A percentile compares a stretch with the other conserved stretches of the same genome.
Conservation (phyloP, 2,113 vertebrate species). For the Boulengeromyrus knoepffleri region DNA sequence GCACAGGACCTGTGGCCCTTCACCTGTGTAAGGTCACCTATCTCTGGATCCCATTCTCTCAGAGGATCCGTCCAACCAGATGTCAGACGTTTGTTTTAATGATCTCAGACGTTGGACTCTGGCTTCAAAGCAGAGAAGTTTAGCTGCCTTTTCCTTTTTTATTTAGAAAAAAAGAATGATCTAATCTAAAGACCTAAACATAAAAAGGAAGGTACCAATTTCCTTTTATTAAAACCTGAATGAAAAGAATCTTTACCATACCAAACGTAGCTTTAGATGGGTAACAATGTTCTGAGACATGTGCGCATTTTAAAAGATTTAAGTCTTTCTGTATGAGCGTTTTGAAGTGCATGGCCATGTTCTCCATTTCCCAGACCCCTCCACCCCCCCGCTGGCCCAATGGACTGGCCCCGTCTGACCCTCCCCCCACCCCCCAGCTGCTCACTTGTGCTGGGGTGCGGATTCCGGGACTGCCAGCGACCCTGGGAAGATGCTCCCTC, state of each 20-base stretch:
- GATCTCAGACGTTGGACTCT: constrained; percentile 7
- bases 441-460: background rate
- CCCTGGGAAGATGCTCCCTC: constrained; percentile 8
- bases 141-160: background rate
- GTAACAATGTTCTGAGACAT: background rate
- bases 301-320: background rate
- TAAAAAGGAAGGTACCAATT: background rate
- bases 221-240: background rate
- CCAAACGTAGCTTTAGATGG: background rate
- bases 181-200: background rate
- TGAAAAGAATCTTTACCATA: background rate
- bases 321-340: background rate
- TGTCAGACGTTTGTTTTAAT: constrained; percentile 7
- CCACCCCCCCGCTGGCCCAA: background rate
- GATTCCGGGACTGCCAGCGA: background rate
- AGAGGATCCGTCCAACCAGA: background rate
- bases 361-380: background rate
- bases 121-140: background rate
- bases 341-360: background rate
- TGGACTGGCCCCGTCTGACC: background rate
- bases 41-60: background rate
- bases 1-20: background rate
- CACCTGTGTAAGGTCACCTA: background rate
- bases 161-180: constrained; percentile 1
- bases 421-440: background rate